Base-by-base conservation (phyloP, 2,113 vertebrate species). In the Sinocyclocheilus rhinocerous region DNA sequence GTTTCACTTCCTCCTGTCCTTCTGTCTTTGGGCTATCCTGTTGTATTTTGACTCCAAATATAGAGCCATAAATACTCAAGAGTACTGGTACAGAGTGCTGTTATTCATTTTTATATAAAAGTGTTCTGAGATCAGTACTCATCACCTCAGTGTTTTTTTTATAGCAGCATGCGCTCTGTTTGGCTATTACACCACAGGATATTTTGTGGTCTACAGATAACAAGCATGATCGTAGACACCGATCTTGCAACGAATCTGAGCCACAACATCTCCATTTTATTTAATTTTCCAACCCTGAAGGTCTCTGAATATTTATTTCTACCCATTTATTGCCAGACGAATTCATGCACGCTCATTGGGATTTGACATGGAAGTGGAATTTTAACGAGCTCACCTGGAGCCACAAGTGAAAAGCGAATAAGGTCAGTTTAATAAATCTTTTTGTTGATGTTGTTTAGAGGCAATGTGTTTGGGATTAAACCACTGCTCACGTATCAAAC, bases 351-450 rank as follows among this genome's bases (percentile, higher is more conserved):
- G 9, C 59, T 65, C 7, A 10, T 18, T 22, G 33, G 6, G 57
- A 26, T 81, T 81, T 48, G 79, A 45, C 78, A n/a, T 24, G 57
- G 57, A 59, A 80, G 52, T 59, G 18, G 78, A 80, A 80, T 63
- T 63, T 80, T 63, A 80, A 63, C 59, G 65, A 81, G 59, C 39
- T 81, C 39, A 65, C 39, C 59, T 76, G 72, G 39, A 26, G 22
- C 39, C 39, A 65, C 39, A 16, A 24, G 42, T 76, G 13, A 76
- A 75, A 75, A 75, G 1, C 4, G 22, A 65, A 33, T 33, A 33
- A 81, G n/a, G 79, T 67, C 59, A 29, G 79, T 48, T n/a, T n/a
- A 33, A 55, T 29, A 33, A 55, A 10, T 55, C 15, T 4, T 55
- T 33, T 5, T 77, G 76, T 29, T 18, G 24, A 11, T 29, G 26